Evolutionary conservation across 2,888 invertebrate genomes (phyloP), one percentile per base, ranked within the genome.

Genomic region (Aromia moschata): DNA sequence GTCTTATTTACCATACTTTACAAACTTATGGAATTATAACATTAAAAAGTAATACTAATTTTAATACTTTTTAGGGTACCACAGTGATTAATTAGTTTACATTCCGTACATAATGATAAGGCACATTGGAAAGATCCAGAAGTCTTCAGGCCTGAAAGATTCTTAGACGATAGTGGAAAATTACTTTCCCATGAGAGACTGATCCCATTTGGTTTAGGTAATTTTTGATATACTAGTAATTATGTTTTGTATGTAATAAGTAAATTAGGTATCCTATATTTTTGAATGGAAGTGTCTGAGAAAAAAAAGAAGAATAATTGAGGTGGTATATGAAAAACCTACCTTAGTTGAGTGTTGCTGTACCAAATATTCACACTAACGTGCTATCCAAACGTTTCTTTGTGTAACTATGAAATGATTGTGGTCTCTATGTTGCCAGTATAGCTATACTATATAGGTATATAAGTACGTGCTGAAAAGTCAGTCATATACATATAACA

Each of bases 141-240:
- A 17, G 76, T 70, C 1, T 90, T 89, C 71, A 80, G 84, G 1
- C 90, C 90, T 0, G 87, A 89, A 71, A 81, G 90, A 62, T 89
- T 89, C 71, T 71, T 90, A 4, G 77, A 82, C 65, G 63, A 71
- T 0, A 61, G 77, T 18, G 80, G 80, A 37, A 72, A 74, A 49
- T 56, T 81, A 11, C 53, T 73, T 1, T 51, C 62, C 15, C 65
- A 73, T 25, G 80, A 81, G 15, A 68, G 76, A 47, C 59, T 80
- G 9, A 69, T 80, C 46, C 74, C 79, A 14, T 82, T 82, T 67
- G 81, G 81, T 56, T 72, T 80, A 69, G 82, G 82, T 81, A 73
- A 62, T 7, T 37, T 20, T 11, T 46, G 10, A 31, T 25, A 25
- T 5, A 5, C 7, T 25, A 25, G 25, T 5, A 5, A 25, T 25